These are phyloP conservation scores for Periphyllus acericola DNA, from an alignment of 2,888 invertebrate genomes.

Conservation along the genomic window DNA sequence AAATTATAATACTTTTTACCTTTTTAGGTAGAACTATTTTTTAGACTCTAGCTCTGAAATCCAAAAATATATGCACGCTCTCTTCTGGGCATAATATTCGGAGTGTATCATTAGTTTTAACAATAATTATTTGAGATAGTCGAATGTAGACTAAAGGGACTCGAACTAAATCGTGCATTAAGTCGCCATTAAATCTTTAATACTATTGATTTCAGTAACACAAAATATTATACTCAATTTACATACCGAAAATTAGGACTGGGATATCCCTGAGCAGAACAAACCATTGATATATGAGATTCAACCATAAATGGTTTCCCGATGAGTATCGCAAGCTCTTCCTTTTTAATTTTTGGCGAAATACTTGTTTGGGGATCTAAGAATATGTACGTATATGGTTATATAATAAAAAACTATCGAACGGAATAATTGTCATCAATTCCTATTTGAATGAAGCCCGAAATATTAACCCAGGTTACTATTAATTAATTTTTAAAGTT, in stretches of 20 bases:
- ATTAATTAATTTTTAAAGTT: neutral
- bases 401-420: neutral
- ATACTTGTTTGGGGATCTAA: slow-evolving; percentile 69
- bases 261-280: slow-evolving; percentile 70
- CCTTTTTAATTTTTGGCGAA: slow-evolving; percentile 68
- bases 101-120: neutral
- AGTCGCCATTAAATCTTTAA: neutral
- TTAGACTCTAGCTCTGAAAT: too few relatives aligned
- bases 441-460: slow-evolving; percentile 43
- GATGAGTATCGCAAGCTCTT: slow-evolving; percentile 66
- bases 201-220: neutral
- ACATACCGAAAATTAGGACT: slow-evolving; percentile 69
- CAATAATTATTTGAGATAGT: too few relatives aligned
- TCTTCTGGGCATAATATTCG: neutral
- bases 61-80: neutral
- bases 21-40: too few relatives aligned
- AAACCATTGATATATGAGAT: slow-evolving; percentile 62
- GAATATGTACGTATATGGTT: slow-evolving; percentile 31
- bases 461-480: slow-evolving; percentile 5
- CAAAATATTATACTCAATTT: neutral
- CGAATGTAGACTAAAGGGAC: neutral
- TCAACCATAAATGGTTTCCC: slow-evolving; percentile 60
- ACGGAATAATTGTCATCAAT: neutral
- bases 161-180: neutral
- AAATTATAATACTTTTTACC: neutral